Conservation (phyloP, 2,113 vertebrate genomes). For the Daboia siamensis region DNA sequence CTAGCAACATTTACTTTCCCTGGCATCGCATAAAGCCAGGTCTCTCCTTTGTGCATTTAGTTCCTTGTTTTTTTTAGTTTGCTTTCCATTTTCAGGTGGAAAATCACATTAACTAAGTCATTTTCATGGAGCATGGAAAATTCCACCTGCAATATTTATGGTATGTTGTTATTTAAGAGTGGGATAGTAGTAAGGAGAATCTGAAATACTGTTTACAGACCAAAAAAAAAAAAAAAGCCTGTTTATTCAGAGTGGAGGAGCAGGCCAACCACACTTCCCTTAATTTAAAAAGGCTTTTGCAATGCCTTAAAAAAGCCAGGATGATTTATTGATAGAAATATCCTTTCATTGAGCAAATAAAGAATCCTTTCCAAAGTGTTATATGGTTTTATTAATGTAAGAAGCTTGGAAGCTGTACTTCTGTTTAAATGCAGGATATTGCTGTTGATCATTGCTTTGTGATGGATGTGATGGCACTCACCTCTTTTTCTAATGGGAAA, state of each 20-base stretch:
- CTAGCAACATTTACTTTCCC: neutral
- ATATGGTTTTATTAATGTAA: constrained; percentile 47
- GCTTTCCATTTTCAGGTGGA: constrained; percentile 50
- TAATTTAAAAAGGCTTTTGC: constrained; percentile 46
- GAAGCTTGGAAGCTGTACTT: constrained; percentile 18
- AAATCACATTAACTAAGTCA: constrained; percentile 38
- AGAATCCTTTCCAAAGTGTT: constrained; percentile 36
- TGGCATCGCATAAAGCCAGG: neutral
- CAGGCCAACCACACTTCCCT: constrained; percentile 27
- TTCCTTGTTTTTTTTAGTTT: constrained; percentile 30
- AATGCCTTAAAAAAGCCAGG: constrained; percentile 14
- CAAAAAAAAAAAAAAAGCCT: constrained; percentile 25
- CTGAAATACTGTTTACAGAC: constrained; percentile 43
- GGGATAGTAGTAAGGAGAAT: constrained; percentile 18
- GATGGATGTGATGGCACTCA: constrained; percentile 19
- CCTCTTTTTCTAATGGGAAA: constrained; percentile 3
- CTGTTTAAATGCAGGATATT: constrained; percentile 31
- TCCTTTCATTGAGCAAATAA: constrained; percentile 29
- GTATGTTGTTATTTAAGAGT: constrained; percentile 1
- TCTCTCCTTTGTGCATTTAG: constrained; percentile 9
- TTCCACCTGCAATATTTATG: constrained; percentile 38
- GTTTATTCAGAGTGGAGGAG: constrained; percentile 51
- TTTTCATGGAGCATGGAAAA: constrained; percentile 48
- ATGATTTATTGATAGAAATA: constrained; percentile 55
- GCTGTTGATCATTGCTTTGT: constrained; percentile 29